Conservation (phyloP, 2,888 invertebrate genomes). For the Mythimna impura region DNA sequence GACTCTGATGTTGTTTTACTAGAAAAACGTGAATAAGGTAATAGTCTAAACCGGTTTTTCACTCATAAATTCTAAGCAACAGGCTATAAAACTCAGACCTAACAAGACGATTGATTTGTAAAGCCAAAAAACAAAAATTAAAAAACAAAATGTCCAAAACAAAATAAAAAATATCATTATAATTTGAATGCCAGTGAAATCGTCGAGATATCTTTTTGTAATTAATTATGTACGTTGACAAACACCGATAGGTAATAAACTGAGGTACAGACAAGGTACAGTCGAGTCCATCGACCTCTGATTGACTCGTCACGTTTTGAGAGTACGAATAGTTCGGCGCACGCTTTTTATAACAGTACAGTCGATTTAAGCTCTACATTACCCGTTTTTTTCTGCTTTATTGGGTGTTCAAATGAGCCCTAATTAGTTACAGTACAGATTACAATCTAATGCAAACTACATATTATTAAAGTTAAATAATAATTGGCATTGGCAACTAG, state of each 20-base stretch:
- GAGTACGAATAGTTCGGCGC: slow-evolving; percentile 70
- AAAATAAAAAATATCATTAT: slow-evolving; percentile 1
- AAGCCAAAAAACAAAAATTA: too few species aligned
- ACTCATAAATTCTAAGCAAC: slow-evolving; percentile 28
- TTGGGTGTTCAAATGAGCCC: slow-evolving; percentile 29
- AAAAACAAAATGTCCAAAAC: too few species aligned
- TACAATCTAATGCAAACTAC: slow-evolving; percentile 14
- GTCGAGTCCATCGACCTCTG: slow-evolving; percentile 70
- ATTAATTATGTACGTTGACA: slow-evolving; percentile 42
- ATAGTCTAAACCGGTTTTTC: slow-evolving; percentile 39
- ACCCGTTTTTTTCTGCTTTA: slow-evolving; percentile 21
- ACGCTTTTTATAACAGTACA: slow-evolving; percentile 68
- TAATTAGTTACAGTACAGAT: slow-evolving; percentile 44
- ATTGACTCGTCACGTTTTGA: slow-evolving; percentile 76
- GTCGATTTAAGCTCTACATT: slow-evolving; percentile 31
- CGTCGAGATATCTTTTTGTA: slow-evolving; percentile 4
- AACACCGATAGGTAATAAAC: slow-evolving; percentile 28
- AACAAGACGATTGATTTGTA: too few species aligned
- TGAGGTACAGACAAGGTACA: slow-evolving; percentile 49
- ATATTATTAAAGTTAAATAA: slow-evolving; percentile 17
- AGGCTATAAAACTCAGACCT: slow-evolving; percentile 1
- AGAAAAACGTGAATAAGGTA: slow-evolving; percentile 43
- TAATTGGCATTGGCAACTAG: slow-evolving; percentile 11
- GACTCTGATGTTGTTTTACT: slow-evolving; percentile 17
- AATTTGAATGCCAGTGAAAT: slow-evolving; percentile 22